Conservation (phyloP, 1,140 invertebrate genomes). For the Hetaerina americana region DNA sequence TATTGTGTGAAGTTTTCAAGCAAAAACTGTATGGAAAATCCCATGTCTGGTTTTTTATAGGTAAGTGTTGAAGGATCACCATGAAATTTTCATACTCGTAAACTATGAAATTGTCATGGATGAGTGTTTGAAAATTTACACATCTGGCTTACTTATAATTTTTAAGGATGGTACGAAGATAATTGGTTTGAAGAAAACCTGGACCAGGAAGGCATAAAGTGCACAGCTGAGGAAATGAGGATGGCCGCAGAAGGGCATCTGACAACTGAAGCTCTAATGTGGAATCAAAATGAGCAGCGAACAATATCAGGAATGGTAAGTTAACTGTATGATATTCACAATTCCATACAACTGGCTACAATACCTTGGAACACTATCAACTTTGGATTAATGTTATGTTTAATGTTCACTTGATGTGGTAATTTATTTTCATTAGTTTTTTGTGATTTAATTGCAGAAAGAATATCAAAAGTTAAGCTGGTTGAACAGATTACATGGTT, state of each 20-base stretch:
- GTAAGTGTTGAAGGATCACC: too few species aligned
- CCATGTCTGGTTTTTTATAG: conserved; percentile 99
- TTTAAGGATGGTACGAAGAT: conserved; percentile 91
- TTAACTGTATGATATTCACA: too few species aligned
- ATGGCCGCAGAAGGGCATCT: conserved; percentile 91
- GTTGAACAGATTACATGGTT: too few species aligned
- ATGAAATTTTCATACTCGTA: background rate
- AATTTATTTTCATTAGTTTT: too few species aligned
- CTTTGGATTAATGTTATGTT: too few species aligned
- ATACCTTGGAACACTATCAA: too few species aligned
- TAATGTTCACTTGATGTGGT: too few species aligned
- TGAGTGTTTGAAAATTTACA: too few species aligned
- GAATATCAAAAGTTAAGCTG: too few species aligned
- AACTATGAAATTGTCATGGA: background rate
- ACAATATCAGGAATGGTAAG: conserved; percentile 85
- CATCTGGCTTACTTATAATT: too few species aligned
- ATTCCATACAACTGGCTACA: too few species aligned
- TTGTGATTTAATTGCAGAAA: too few species aligned
- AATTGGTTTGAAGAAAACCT: conserved; percentile 92
- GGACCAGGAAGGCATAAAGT: conserved; percentile 81
- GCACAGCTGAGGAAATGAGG: conserved; percentile 84
- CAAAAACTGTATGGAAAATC: conserved; percentile 88
- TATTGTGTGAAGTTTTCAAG: conserved; percentile 95
- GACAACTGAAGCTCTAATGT: conserved; percentile 96
- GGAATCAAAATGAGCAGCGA: conserved; percentile 85